A percentile compares a stretch with the other conserved stretches of the same genome.
phyloP scores from a whole-genome alignment of 1,140 invertebrate genomes.

The Zophobas atratus region DNA sequence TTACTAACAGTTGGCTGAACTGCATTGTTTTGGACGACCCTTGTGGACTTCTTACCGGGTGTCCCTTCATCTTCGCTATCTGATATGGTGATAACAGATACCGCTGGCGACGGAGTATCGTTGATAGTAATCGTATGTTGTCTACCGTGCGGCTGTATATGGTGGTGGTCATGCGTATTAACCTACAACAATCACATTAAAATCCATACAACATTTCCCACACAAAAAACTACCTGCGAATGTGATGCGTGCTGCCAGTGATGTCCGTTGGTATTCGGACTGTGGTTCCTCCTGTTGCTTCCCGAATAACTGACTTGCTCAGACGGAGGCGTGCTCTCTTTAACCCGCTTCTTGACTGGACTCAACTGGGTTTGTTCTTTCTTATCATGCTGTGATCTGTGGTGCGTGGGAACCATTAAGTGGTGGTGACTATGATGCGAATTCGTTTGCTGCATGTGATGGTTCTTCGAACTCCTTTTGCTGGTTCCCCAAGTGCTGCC shows the following conservation, averaged over 20 bases:
- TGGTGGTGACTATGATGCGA: conserved; percentile 67
- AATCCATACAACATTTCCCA: not conserved
- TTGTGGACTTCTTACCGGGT: conserved; percentile 61
- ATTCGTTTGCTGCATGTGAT: conserved; percentile 66
- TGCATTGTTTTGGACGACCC: conserved; percentile 37
- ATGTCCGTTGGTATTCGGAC: conserved; percentile 62
- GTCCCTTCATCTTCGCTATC: conserved; percentile 93
- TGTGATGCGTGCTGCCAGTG: conserved; percentile 68
- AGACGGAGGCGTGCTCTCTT: conserved; percentile 93
- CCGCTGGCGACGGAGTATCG: conserved; percentile 93
- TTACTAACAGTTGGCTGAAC: conserved; percentile 56
- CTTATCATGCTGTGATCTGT: conserved; percentile 76
- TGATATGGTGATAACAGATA: conserved; percentile 97
- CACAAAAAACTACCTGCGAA: conserved; percentile 56
- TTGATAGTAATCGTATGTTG: conserved; percentile 87
- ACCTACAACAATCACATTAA: conserved; percentile 47
- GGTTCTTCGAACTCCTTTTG: conserved; percentile 72
- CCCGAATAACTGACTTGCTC: conserved; percentile 63
- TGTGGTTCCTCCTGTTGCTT: conserved; percentile 67
- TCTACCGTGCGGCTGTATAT: conserved; percentile 63
- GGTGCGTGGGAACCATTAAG: conserved; percentile 68
- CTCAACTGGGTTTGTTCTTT: conserved; percentile 94
- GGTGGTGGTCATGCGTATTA: conserved; percentile 61
- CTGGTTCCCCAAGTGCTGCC: conserved; percentile 66
- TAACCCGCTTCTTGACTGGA: conserved; percentile 98